Percentiles rank a stretch among this genome's conserved stretches.
Conservation (phyloP, 2,113 vertebrate species). For the Callaeas wilsoni region DNA sequence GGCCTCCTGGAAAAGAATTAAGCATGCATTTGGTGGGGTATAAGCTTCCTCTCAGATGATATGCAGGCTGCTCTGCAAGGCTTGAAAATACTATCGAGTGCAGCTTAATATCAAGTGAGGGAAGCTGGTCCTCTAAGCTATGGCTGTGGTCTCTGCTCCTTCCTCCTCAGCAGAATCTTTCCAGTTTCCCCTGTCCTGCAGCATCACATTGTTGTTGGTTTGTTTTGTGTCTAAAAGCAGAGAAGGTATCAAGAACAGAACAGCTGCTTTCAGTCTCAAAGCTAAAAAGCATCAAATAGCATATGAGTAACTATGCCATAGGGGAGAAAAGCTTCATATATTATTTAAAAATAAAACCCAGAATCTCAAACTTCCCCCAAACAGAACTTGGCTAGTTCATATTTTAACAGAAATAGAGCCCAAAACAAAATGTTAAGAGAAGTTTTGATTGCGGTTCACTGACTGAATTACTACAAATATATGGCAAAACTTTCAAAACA, state of each 20-base stretch:
- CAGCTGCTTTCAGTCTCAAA: not conserved
- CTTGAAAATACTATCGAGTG: not conserved
- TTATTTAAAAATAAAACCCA: not conserved
- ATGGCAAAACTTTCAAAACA: not conserved
- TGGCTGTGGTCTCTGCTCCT: rapidly evolving
- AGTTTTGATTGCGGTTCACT: not conserved
- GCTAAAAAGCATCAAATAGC: not conserved
- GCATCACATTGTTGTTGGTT: not conserved
- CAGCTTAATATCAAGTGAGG: not conserved
- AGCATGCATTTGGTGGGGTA: not conserved
- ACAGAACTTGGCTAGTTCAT: not conserved
- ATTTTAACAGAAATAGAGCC: not conserved
- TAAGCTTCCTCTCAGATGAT: not conserved
- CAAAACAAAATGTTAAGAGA: not conserved
- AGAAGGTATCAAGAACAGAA: not conserved
- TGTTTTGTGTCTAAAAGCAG: not conserved
- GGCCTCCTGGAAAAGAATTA: not conserved
- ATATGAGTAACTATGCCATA: not conserved
- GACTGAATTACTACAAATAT: not conserved
- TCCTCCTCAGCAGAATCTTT: not conserved
- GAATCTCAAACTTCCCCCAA: not conserved
- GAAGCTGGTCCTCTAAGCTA: not conserved
- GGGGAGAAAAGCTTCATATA: not conserved
- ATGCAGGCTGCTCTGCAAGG: not conserved
- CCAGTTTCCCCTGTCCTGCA: not conserved